Percentiles rank a stretch among this genome's conserved stretches.
Conservation (phyloP, 2,888 invertebrate species). For the Dicyrtoma fusca region DNA sequence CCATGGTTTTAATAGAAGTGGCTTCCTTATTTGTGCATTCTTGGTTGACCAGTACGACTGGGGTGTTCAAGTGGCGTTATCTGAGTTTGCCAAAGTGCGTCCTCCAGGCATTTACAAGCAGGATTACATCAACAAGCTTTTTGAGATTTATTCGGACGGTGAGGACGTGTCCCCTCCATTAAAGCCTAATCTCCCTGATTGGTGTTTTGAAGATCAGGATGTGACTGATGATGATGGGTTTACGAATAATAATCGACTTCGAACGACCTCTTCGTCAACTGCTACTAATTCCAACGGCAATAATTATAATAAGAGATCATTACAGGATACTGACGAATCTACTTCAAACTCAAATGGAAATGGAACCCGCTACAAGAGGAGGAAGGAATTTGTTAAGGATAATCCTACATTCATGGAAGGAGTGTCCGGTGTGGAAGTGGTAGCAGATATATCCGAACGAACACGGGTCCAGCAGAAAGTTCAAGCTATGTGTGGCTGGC, state of each 20-base stretch:
- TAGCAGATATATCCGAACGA: conserved; percentile 68
- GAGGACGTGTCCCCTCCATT: conserved; percentile 68
- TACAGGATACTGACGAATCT: background rate
- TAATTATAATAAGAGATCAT: conserved; percentile 27
- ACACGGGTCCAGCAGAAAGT: conserved; percentile 72
- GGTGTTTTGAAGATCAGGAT: conserved; percentile 75
- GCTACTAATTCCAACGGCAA: conserved; percentile 11
- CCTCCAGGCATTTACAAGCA: conserved; percentile 97
- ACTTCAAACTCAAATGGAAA: conserved; percentile 26
- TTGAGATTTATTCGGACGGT: conserved; percentile 72
- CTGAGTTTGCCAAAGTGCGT: conserved; percentile 73
- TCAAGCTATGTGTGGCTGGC: conserved; percentile 81
- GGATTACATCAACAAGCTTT: conserved; percentile 90
- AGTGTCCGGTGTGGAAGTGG: conserved; percentile 74
- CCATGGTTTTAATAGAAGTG: conserved; percentile 98
- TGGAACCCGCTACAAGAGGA: conserved; percentile 56
- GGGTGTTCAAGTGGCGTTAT: conserved; percentile 81
- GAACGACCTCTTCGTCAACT: conserved; percentile 5
- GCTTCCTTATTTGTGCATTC: conserved; percentile 90
- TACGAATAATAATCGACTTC: background rate
- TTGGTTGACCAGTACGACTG: conserved; percentile 82
- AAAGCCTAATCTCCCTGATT: conserved; percentile 80
- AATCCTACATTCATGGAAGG: conserved; percentile 84
- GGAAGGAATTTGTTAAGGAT: conserved; percentile 65
- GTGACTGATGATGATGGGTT: conserved; percentile 60